Evolutionary conservation across 2,888 invertebrate species (phyloP), one percentile per base, ranked within the genome.

Genomic region (Lepidocyrtinus sp.): DNA sequence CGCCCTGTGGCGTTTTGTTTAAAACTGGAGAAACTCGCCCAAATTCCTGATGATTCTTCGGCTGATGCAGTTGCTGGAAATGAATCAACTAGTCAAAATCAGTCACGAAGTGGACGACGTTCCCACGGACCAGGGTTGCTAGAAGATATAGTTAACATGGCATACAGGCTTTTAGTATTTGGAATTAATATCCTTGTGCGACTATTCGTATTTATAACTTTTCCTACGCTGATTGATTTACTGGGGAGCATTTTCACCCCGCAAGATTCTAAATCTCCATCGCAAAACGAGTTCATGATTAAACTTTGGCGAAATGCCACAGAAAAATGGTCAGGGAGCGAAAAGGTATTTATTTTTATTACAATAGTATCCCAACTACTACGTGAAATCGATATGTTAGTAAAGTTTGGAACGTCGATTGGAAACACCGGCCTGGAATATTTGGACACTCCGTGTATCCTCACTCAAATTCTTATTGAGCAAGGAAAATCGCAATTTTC

Each of bases 1-100:
- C 67, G 61, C 7, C 67, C 59, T 2, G 59, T 75, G 17, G 59
- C 59, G 5, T 75, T 25, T 26, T 75, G 75, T 21, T n/a, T 75
- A 19, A 59, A 50, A 17, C 22, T 59, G 3, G 36, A 36, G 5
- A 36, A 36, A 36, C n/a, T n/a, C n/a, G n/a, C n/a, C n/a, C n/a
- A n/a, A n/a, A n/a, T n/a, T n/a, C n/a, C 36, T 12, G 12, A 36
- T 36, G 36, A 36, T 7, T 7, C 36, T 36, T 7, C 36, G 12
- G 12, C 36, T 5, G 36, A 36, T n/a, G n/a, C n/a, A n/a, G 17
- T 64, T 12, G 55, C 15, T 0, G n/a, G 2, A 9, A 65, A 64
- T 25, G 73, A 64, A 15, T 26, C 45, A 3, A 22, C 61, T 61
- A 22, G 1, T 61, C 19, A 61, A 61, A 61, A 1, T 61, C n/a